Percentiles rank a stretch among this genome's conserved stretches.
Evolutionary conservation across 2,113 vertebrate species (phyloP).

Genomic region (Octodon degus): DNA sequence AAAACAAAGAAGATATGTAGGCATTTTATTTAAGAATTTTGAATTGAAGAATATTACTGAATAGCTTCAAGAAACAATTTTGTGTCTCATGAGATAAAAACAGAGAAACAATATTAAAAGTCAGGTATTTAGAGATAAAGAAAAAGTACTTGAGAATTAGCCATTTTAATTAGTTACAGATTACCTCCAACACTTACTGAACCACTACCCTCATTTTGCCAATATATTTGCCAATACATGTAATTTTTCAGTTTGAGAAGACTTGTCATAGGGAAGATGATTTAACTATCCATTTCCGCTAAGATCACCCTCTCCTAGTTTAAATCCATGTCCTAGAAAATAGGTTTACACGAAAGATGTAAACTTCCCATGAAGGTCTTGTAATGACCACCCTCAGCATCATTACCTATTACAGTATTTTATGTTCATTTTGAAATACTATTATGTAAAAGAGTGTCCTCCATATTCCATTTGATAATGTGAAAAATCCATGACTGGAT

Average conservation of each 20-base stretch:
- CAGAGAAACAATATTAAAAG: not conserved
- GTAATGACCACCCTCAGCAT: not conserved
- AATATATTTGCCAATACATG: not conserved
- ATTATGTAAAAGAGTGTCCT: not conserved
- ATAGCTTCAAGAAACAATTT: not conserved
- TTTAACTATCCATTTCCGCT: not conserved
- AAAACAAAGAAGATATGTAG: not conserved
- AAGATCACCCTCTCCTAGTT: not conserved
- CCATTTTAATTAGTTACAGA: not conserved
- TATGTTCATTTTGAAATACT: not conserved
- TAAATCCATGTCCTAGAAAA: not conserved
- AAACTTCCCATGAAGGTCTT: not conserved
- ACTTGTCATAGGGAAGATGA: not conserved
- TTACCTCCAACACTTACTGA: not conserved
- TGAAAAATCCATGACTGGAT: not conserved
- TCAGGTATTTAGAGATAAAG: not conserved
- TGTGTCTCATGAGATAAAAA: slow-evolving; percentile 8
- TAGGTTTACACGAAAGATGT: not conserved
- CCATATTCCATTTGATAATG: not conserved
- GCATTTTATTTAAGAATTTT: not conserved
- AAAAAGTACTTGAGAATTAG: not conserved
- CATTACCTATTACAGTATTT: slow-evolving; percentile 3
- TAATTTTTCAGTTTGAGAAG: not conserved
- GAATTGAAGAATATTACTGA: not conserved
- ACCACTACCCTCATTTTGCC: not conserved